Conservation (phyloP, 1,140 invertebrate genomes). For the Orchestia grillus region DNA sequence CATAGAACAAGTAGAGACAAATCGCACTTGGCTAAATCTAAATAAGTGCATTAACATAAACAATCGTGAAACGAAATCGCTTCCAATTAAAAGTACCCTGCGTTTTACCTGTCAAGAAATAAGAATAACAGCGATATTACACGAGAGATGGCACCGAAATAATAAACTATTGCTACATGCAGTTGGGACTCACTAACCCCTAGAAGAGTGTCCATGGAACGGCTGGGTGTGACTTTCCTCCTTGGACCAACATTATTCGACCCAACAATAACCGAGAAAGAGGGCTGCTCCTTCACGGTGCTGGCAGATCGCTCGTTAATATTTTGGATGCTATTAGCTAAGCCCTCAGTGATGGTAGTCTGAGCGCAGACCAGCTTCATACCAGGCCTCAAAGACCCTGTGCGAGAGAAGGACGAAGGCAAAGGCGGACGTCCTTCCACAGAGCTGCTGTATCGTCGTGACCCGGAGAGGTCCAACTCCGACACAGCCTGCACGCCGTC, state of each 20-base stretch:
- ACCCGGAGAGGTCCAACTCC: neutral
- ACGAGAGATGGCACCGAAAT: neutral
- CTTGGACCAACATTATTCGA: neutral
- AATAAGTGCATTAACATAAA: neutral
- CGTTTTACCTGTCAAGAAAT: neutral
- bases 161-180: neutral
- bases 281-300: neutral
- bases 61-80: neutral
- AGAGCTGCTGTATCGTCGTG: neutral
- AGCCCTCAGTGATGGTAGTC: neutral
- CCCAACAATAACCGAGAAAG: neutral
- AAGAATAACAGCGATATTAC: neutral
- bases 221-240: slow-evolving; percentile 25
- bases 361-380: slow-evolving; percentile 10
- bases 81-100: neutral
- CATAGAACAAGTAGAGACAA: neutral
- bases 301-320: neutral
- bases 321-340: neutral
- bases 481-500: slow-evolving; percentile 9
- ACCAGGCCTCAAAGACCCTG: slow-evolving; percentile 23
- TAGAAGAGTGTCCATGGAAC: slow-evolving; percentile 28
- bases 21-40: neutral
- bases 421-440: neutral
- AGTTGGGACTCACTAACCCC: neutral
- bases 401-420: slow-evolving; percentile 21